Base-by-base conservation (phyloP, 2,113 vertebrate genomes). In the Equus przewalskii region DNA sequence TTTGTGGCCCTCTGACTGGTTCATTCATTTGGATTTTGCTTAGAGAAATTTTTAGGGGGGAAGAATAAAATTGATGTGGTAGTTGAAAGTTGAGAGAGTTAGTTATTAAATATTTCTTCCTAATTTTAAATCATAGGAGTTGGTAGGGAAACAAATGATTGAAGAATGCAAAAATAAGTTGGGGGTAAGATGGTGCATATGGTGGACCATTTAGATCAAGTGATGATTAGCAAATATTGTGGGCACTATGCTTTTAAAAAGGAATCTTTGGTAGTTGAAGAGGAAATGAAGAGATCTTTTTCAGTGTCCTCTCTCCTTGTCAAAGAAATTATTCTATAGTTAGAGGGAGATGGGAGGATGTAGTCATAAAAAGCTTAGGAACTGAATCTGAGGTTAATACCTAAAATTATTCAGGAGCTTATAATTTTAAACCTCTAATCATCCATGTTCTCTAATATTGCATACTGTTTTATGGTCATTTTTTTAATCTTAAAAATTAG, bases 11-110 rank as follows among this genome's bases (percentile, higher is more conserved):
- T 92, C 24, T 30, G 18, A 0, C 6, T 58, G 58, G 41, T 56
- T 81, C 12, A 46, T 92, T 82, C 36, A 92, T 92, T 85, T 79
- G 33, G 46, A 85, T 86, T 95, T 95, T 62, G 56, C 88, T 62
- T 62, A 62, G 41, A 41, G 83, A 58, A 88, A 36, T 67, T 75
- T 89, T 81, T 92, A 60, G 30, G 30, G 14, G 60, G 30, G 88
- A 41, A 75, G 36, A 65, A 75, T 67, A 67, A 92, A 88, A 88
- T 65, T 92, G 49, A 88, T 6, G 9, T 82, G 69, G 51, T 58
- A 70, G 54, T 80, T 82, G n/a, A 82, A 81, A 81, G 49, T 28
- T 82, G 67, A 75, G 75, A 18, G 24, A 82, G 72, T 81, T 87
- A 65, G 14, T 92, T 58, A 36, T 58, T 96, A 67, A 49, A 49